Conservation (phyloP, 2,113 vertebrate species). For the Greenwoodochromis staneri region DNA sequence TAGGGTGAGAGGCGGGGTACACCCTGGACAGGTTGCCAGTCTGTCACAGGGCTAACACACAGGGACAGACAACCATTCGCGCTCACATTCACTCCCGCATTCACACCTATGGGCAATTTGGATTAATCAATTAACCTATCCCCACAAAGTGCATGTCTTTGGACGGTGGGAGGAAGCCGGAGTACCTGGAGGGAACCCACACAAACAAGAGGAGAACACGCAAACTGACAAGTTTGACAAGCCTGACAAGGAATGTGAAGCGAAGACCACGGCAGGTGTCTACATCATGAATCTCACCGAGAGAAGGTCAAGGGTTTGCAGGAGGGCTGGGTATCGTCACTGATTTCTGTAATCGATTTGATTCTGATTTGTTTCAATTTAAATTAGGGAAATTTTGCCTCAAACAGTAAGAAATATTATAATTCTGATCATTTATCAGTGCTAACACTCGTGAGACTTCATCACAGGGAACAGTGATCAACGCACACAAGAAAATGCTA, state of each 20-base stretch:
- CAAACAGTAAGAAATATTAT: background rate
- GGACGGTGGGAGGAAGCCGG: background rate
- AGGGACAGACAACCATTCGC: fast-evolving
- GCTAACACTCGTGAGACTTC: fast-evolving
- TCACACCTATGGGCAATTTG: background rate
- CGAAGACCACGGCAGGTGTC: too few relatives aligned
- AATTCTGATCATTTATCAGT: background rate
- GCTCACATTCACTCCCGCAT: fast-evolving
- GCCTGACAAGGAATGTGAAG: too few relatives aligned
- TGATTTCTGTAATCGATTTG: background rate
- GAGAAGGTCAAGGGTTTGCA: background rate
- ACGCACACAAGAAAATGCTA: background rate
- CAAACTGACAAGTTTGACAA: fast-evolving
- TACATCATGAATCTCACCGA: fast-evolving
- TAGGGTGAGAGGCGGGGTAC: fast-evolving
- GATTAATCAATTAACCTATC: fast-evolving
- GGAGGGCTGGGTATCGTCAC: fast-evolving
- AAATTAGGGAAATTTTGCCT: background rate
- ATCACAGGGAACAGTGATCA: background rate
- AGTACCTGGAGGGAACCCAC: fast-evolving
- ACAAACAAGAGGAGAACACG: fast-evolving
- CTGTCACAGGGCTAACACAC: fast-evolving
- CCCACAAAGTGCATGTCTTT: fast-evolving
- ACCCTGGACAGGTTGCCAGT: background rate
- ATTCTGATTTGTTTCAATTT: fast-evolving